Base-by-base conservation (phyloP, 2,797 vertebrate species). In the Premnoplex brunnescens region DNA sequence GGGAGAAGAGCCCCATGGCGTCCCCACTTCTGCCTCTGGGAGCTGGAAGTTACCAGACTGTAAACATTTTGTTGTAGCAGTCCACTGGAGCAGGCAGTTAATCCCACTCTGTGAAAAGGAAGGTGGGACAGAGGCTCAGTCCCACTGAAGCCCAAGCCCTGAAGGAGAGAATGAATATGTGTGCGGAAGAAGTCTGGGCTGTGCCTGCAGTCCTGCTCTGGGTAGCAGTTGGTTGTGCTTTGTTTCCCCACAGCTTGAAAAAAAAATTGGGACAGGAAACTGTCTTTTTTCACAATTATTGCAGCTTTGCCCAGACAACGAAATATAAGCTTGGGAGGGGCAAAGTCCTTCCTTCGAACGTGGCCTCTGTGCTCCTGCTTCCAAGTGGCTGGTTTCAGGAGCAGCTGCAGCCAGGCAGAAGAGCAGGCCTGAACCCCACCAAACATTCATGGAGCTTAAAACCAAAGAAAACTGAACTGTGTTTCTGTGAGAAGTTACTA, bases 61-160 rank as follows among this genome's bases (percentile, higher is more conserved):
- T 96, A 96, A 96, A 92, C 92, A 77, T 89, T 88, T 73, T 79
- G 46, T 76, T 12, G 46, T 41, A 86, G 92, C 73, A 77, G 69
- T 83, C 76, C 80, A 28, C 54, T 4, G 48, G 86, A 87, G 91
- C 78, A 85, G 88, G 76, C 67, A 39, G 63, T 34, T 68, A 30
- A 69, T 91, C 78, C 55, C 66, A 41, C 91, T 93, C 77, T 75
- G 68, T 62, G 75, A 80, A 68, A 79, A 83, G 66, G 86, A 72
- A 63, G 62, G 39, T 48, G 78, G 67, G 63, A 26, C 7, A 36
- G 84, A 36, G 78, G 67, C 82, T 89, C 4, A 0, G 23, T 41
- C 43, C 51, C 41, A 24, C 36, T 44, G 89, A 15, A 76, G 77
- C 88, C 55, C 3, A 6, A 81, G 90, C 62, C 72, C 80, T 52